Conservation (phyloP, 2,797 vertebrate species). For the Capromys pilorides region DNA sequence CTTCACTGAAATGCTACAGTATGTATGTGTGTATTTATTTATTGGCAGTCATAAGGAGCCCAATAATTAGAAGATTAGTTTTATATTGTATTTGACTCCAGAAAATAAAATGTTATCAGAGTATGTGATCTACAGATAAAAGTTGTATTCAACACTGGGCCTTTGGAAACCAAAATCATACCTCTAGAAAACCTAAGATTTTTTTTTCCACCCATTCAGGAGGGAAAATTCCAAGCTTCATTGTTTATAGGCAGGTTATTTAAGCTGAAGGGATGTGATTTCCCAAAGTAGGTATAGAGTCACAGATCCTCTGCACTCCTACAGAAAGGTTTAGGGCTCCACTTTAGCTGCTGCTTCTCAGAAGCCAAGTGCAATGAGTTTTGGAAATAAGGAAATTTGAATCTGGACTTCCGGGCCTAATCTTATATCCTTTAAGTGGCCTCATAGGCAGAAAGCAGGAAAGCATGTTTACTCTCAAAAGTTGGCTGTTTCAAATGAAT, state of each 20-base stretch:
- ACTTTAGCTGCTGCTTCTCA: neutral
- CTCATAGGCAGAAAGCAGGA: neutral
- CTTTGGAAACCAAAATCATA: neutral
- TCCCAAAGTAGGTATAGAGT: neutral
- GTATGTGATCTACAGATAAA: neutral
- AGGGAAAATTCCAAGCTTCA: neutral
- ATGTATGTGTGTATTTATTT: neutral
- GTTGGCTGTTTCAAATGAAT: neutral
- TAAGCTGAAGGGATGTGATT: neutral
- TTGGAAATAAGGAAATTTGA: neutral
- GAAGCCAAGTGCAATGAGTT: neutral
- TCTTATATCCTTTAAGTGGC: neutral
- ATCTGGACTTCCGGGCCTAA: neutral
- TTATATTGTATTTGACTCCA: neutral
- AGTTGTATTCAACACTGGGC: neutral
- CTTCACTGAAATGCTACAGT: neutral
- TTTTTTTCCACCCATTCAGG: neutral
- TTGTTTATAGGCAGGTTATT: neutral
- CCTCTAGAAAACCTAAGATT: neutral
- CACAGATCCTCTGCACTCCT: neutral
- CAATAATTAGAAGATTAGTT: conserved; percentile 15
- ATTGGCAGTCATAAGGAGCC: neutral
- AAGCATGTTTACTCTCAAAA: neutral
- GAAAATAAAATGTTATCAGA: conserved; percentile 42
- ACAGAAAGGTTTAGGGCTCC: neutral